Base-by-base conservation (phyloP, 2,113 vertebrate species). In the Hydrochoerus hydrochaeris region DNA sequence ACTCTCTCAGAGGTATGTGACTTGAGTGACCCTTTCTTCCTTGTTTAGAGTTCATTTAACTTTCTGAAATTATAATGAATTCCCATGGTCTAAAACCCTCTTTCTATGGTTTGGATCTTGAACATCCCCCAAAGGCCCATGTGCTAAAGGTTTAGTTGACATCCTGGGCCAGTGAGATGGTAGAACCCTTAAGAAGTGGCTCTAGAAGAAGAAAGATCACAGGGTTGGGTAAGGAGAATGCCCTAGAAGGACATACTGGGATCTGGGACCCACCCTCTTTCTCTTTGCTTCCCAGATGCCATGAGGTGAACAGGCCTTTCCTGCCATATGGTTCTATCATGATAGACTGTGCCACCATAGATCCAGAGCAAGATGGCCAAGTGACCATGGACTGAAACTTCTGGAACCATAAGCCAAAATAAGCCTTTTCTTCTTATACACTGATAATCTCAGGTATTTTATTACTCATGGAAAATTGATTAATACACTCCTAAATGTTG, bases 11-110 rank as follows among this genome's bases (percentile, higher is more conserved):
- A 57, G 41, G n/a, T 32, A 41, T 41, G 8, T 26, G 62, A 60
- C 22, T 22, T 75, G 32, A 85, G 1, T 32, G 41, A 54, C 17
- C 7, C 30, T 49, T 57, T 94, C 10, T 67, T 86, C 28, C 88
- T 71, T 86, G 28, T 88, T 71, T 84, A 85, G 14, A 60, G 49
- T 65, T 49, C 54, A 46, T 30, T 63, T 52, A 88, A 41, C 24
- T 73, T 93, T 75, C 46, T 65, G 46, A 97, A 84, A 35, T 83
- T 46, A 57, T 46, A 83, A 41, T 26, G 91, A 90, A 86, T 77
- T 32, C 28, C 44, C 62, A 67, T 26, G 17, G n/a, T 41, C 84
- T 84, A 88, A 95, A 93, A 54, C 10, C 13, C 71, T 32, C 60
- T 85, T 85, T 30, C 38, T 85, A 46, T 20, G 41, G 41, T 63